A percentile compares a stretch with the other conserved stretches of the same genome.
Evolutionary conservation across 2,888 invertebrate genomes (phyloP).

Genomic region (Synanthedon andrenaeformis): DNA sequence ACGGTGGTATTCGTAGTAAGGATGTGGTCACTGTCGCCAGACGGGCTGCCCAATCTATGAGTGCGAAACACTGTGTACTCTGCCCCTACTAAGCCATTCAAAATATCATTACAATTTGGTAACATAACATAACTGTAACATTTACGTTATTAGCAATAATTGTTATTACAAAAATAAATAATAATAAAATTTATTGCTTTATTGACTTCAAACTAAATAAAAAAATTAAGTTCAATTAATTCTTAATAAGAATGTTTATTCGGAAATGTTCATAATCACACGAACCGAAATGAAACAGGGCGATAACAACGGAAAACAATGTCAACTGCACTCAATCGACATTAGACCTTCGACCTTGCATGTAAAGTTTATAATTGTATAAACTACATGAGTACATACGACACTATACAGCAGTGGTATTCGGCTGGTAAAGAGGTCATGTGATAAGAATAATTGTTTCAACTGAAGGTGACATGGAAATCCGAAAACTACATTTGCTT

Average conservation of each 20-base stretch:
- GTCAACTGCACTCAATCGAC: constrained; percentile 5
- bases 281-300: constrained; percentile 34
- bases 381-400: constrained; percentile 12
- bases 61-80: no score
- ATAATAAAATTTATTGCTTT: no score
- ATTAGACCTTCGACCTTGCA: constrained; percentile 12
- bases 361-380: constrained; percentile 18
- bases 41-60: no score
- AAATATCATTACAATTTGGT: no score
- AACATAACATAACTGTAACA: no score
- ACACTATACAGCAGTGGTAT: constrained; percentile 9
- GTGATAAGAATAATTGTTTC: constrained; percentile 45
- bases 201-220: no score
- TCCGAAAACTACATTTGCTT: constrained; percentile 26
- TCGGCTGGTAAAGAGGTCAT: constrained; percentile 55
- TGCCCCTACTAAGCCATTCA: no score
- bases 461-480: constrained; percentile 51
- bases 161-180: no score
- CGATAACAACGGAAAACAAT: constrained; percentile 44
- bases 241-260: background rate
- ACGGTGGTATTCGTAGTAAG: no score
- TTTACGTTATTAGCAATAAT: no score
- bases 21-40: no score
- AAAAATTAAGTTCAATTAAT: no score
- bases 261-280: constrained; percentile 16